phyloP scores from a whole-genome alignment of 2,888 invertebrate species.

The Pterostichus niger region DNA sequence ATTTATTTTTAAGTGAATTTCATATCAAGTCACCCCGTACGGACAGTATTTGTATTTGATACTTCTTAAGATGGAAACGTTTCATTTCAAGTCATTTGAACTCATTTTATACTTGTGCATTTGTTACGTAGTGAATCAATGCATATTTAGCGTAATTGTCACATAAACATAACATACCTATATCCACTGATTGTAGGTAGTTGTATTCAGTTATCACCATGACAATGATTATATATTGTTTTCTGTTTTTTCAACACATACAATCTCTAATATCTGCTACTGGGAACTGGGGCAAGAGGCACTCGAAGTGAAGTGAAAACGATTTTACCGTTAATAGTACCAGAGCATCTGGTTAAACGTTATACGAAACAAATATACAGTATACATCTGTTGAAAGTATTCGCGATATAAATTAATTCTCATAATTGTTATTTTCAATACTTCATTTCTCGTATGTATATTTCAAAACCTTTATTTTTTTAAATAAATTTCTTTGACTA shows the following conservation, averaged over 20 bases:
- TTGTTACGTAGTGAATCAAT: neutral
- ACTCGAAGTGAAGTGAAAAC: neutral
- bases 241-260: too few species aligned
- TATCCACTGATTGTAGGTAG: neutral
- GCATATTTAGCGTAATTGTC: too few species aligned
- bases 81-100: neutral
- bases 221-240: too few species aligned
- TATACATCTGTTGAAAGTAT: neutral
- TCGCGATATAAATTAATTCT: neutral
- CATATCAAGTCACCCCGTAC: slow-evolving; percentile 5
- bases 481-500: slow-evolving; percentile 30
- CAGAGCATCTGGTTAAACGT: neutral
- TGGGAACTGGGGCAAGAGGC: too few species aligned
- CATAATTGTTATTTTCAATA: neutral
- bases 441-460: slow-evolving; percentile 27
- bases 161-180: neutral
- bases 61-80: neutral
- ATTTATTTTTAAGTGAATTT: slow-evolving; percentile 16
- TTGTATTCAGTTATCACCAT: neutral
- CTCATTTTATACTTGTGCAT: neutral
- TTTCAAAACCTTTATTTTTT: slow-evolving; percentile 12
- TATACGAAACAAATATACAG: slow-evolving; percentile 3
- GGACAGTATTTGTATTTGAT: slow-evolving; percentile 39
- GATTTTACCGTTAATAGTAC: neutral
- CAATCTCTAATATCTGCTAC: too few species aligned